Conservation (phyloP, 2,113 vertebrate species). For the Ondatra zibethicus region DNA sequence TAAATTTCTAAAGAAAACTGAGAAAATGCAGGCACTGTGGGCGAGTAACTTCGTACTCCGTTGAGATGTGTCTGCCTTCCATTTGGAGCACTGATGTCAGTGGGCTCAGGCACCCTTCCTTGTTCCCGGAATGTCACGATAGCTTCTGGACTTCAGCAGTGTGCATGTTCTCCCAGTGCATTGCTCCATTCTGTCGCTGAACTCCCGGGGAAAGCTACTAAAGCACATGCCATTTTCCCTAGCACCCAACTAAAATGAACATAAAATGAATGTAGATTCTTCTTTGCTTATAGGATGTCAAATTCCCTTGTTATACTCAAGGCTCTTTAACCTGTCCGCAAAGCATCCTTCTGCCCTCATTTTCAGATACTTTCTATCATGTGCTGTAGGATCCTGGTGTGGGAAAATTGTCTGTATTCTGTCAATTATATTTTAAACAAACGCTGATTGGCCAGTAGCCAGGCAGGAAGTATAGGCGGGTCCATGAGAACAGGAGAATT, state of each 20-base stretch:
- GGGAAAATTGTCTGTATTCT: too few species aligned
- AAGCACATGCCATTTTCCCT: slow-evolving; percentile 1
- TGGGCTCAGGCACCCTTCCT: neutral
- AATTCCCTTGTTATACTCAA: neutral
- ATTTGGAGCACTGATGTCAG: neutral
- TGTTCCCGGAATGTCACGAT: neutral
- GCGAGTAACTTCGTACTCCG: neutral
- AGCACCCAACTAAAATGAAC: neutral
- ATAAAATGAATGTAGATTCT: neutral
- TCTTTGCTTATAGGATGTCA: neutral
- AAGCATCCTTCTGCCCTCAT: neutral
- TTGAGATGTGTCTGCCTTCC: neutral
- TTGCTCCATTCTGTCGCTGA: neutral
- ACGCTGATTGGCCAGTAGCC: too few species aligned
- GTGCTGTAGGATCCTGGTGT: neutral
- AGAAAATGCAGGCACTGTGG: neutral
- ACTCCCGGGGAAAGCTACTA: neutral
- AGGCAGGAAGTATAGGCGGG: too few species aligned
- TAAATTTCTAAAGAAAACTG: neutral
- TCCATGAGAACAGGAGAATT: too few species aligned
- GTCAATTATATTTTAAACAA: too few species aligned
- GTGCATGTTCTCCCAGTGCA: neutral
- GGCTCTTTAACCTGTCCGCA: neutral
- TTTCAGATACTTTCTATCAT: neutral
- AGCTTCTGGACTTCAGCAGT: neutral